Evolutionary conservation across 2,888 invertebrate genomes (phyloP).

Genomic region (Timema cristinae): DNA sequence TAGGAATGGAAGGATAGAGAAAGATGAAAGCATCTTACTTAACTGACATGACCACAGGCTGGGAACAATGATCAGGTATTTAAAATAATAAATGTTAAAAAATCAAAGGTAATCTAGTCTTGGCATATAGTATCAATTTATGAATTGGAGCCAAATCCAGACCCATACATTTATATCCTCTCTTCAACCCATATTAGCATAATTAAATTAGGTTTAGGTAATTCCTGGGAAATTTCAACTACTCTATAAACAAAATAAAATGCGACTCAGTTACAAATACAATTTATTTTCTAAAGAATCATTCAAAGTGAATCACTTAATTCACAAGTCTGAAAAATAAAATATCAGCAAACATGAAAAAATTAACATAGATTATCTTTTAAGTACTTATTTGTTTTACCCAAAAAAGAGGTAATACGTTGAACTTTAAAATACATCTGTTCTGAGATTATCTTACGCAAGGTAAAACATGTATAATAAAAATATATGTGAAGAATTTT

Average conservation of each 20-base stretch:
- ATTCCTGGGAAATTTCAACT: too few relatives aligned
- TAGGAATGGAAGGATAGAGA: too few relatives aligned
- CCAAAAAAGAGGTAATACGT: slow-evolving; percentile 36
- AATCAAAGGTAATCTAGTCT: too few relatives aligned
- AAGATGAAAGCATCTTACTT: too few relatives aligned
- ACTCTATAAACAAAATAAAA: neutral
- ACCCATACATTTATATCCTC: too few relatives aligned
- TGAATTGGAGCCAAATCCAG: too few relatives aligned
- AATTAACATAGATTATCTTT: slow-evolving; percentile 35
- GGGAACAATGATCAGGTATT: too few relatives aligned
- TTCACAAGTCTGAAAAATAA: slow-evolving; percentile 36
- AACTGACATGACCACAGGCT: too few relatives aligned
- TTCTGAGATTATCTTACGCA: slow-evolving; percentile 37
- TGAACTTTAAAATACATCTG: slow-evolving; percentile 36
- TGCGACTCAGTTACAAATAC: slow-evolving; percentile 33
- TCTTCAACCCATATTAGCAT: too few relatives aligned
- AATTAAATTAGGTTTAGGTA: too few relatives aligned
- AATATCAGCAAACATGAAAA: slow-evolving; percentile 36
- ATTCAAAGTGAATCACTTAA: slow-evolving; percentile 34
- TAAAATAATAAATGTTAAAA: too few relatives aligned
- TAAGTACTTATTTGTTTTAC: slow-evolving; percentile 34
- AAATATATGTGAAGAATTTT: slow-evolving; percentile 37
- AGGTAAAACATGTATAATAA: slow-evolving; percentile 37
- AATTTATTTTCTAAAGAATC: slow-evolving; percentile 35
- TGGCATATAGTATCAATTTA: too few relatives aligned